Conservation (phyloP, 2,113 vertebrate species). For the Bufo bufo region DNA sequence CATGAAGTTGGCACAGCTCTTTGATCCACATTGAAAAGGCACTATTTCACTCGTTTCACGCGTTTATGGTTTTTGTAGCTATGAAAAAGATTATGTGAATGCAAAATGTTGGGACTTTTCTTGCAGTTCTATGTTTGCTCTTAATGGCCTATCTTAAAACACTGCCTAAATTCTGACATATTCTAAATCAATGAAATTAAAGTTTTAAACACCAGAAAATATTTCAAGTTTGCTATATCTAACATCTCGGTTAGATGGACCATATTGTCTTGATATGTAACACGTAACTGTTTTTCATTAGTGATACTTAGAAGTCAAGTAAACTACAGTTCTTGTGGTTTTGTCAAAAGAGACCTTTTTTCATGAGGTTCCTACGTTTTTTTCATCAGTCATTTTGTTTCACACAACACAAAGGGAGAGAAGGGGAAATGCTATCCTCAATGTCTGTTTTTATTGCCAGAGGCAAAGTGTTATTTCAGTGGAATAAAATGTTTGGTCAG, state of each 20-base stretch:
- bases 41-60: too few relatives aligned
- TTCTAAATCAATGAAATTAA: neutral
- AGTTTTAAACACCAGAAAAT: neutral
- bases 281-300: slow-evolving; percentile 7
- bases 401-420: neutral
- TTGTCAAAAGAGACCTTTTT: slow-evolving; percentile 26
- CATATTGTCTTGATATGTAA: slow-evolving; percentile 1
- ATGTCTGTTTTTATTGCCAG: slow-evolving; percentile 66
- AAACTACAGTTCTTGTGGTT: slow-evolving; percentile 36
- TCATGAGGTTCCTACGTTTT: slow-evolving; percentile 17
- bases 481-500: slow-evolving; percentile 73
- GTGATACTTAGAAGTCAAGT: neutral
- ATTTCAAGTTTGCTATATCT: neutral
- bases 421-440: neutral
- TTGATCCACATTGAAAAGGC: too few relatives aligned
- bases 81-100: too few relatives aligned
- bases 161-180: neutral
- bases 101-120: too few relatives aligned
- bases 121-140: too few relatives aligned
- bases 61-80: too few relatives aligned
- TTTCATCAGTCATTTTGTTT: neutral
- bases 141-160: too few relatives aligned
- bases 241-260: neutral
- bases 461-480: slow-evolving; percentile 71
- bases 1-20: too few relatives aligned